Evolutionary conservation across 2,113 vertebrate species (phyloP).

Genomic region (Poeciliopsis retropinna): DNA sequence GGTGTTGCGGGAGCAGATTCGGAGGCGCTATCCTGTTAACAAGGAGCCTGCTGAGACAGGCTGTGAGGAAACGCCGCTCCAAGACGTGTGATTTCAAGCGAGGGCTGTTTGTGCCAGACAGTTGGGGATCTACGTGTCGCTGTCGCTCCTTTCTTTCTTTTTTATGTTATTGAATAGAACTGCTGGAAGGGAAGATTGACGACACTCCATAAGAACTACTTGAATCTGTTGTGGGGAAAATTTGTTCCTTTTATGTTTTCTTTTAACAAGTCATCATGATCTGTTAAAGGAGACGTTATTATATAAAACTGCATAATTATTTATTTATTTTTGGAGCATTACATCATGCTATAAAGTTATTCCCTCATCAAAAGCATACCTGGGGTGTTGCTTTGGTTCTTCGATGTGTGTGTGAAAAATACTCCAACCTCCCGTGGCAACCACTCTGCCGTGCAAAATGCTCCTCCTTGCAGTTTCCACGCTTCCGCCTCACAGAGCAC

Average conservation of each 20-base stretch:
- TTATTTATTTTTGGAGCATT: no score
- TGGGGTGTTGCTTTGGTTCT: no score
- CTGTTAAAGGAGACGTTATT: no score
- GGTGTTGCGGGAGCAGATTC: constrained; percentile 72
- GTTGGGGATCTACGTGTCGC: constrained; percentile 41
- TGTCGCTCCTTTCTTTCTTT: constrained; percentile 3
- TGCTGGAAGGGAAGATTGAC: constrained; percentile 9
- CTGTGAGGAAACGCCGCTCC: constrained; percentile 37
- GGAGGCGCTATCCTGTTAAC: constrained; percentile 73
- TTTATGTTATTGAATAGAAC: constrained; percentile 37
- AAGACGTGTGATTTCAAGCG: constrained; percentile 64
- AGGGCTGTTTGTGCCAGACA: constrained; percentile 47
- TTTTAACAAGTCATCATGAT: no score
- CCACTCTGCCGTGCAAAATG: no score
- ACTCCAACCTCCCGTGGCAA: no score
- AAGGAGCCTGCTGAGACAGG: constrained; percentile 70
- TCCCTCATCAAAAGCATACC: no score
- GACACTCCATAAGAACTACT: not conserved
- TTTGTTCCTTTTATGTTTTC: not conserved
- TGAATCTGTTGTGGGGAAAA: not conserved
- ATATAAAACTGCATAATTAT: no score
- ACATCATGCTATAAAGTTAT: no score
- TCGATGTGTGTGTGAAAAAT: no score
- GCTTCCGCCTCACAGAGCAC: no score
- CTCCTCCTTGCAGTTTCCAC: no score